These are phyloP conservation scores for Gyps fulvus DNA, from an alignment of 2,113 vertebrate genomes.

Conservation along the genomic window DNA sequence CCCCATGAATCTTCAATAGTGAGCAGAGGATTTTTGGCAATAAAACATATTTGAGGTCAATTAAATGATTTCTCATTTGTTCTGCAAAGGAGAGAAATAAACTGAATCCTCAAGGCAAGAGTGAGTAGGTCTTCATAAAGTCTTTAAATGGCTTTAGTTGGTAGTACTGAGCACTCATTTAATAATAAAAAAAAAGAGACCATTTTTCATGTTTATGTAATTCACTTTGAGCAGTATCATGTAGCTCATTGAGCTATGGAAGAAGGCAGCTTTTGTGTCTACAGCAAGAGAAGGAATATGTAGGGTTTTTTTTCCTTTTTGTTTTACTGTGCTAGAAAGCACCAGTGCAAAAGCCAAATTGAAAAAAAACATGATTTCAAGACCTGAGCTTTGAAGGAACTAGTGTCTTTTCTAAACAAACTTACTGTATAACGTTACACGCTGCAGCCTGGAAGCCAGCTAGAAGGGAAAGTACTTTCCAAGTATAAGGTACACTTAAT, in stretches of 20 bases:
- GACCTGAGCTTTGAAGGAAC: neutral
- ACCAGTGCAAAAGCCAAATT: neutral
- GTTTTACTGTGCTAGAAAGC: neutral
- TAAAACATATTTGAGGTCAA: neutral
- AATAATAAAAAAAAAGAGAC: neutral
- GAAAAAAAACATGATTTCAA: neutral
- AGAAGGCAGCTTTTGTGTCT: neutral
- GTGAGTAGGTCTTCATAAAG: neutral
- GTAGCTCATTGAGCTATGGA: neutral
- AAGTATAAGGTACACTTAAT: neutral
- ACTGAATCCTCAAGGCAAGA: neutral
- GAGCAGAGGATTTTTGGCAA: neutral
- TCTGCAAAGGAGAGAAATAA: neutral
- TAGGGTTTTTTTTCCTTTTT: fast-evolving
- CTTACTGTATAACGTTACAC: neutral
- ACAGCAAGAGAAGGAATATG: neutral
- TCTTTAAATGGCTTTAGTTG: neutral
- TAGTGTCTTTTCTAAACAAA: neutral
- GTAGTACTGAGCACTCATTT: neutral
- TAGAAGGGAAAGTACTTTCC: neutral
- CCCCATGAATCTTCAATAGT: neutral
- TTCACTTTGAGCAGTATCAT: neutral
- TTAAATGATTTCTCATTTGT: neutral
- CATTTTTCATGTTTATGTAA: neutral
- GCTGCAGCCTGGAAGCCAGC: neutral